Percentiles rank a stretch among this genome's conserved stretches.
These are phyloP conservation scores for Punctoribates punctum DNA, from an alignment of 2,888 invertebrate genomes.

Conservation along the genomic window DNA sequence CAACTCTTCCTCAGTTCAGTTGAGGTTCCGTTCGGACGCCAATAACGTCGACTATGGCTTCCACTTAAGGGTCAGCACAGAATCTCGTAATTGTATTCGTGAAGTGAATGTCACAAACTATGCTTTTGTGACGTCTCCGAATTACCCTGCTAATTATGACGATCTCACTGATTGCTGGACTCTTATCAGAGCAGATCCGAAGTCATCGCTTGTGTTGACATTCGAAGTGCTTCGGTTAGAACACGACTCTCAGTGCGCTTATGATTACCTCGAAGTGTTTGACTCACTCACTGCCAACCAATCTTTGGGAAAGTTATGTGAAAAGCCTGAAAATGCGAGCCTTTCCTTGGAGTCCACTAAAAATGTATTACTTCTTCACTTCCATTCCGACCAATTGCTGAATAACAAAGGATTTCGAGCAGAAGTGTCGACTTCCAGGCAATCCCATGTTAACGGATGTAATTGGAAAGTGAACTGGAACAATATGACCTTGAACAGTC, in stretches of 20 bases:
- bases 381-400: constrained; percentile 48
- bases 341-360: constrained; percentile 43
- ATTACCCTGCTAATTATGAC: constrained; percentile 49
- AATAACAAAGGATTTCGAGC: constrained; percentile 47
- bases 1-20: constrained; percentile 44
- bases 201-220: constrained; percentile 44
- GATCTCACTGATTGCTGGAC: constrained; percentile 49
- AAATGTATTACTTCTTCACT: constrained; percentile 47
- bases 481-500: constrained; percentile 48
- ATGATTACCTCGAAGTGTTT: constrained; percentile 48
- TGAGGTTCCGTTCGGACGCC: constrained; percentile 48
- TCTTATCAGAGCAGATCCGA: constrained; percentile 44
- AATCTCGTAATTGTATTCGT: constrained; percentile 36
- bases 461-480: constrained; percentile 46
- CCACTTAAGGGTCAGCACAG: constrained; percentile 39
- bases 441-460: constrained; percentile 41
- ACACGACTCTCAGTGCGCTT: constrained; percentile 47
- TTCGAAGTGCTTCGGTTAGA: constrained; percentile 48
- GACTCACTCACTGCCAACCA: constrained; percentile 45
- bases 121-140: constrained; percentile 45
- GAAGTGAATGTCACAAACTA: constrained; percentile 28
- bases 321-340: constrained; percentile 16
- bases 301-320: constrained; percentile 44
- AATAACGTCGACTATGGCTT: constrained; percentile 48
- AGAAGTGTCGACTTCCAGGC: constrained; percentile 40